Evolutionary conservation across 2,888 invertebrate genomes (phyloP), one percentile per base, ranked within the genome.

Genomic region (Noctuana brunneofusca): DNA sequence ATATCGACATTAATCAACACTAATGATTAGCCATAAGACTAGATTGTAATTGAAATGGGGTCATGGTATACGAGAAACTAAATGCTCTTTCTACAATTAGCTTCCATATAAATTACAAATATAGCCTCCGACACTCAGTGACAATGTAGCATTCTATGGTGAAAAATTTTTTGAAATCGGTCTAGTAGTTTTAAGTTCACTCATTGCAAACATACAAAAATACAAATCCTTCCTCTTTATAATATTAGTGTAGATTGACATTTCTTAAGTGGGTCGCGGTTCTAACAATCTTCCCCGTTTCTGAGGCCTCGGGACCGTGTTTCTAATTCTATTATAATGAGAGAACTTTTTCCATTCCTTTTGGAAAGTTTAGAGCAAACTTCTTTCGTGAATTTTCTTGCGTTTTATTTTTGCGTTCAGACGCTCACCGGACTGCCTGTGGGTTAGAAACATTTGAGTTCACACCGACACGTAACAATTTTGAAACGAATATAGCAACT

Each of bases 321-420:
- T 73, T 79, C 80, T 85, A 86, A 87, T 85, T 81, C 82, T 78
- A 78, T 80, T 84, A 84, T 87, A 87, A 87, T 84, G 86, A 86
- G 83, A 70, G 74, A 88, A 87, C 75, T 88, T 87, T 86, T 81
- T 80, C 81, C 85, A 84, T 87, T 86, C 78, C 80, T 83, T 83
- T 80, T 55, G 9, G 70, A 78, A 76, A 71, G 68, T 73, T 73
- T 67, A 58, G 66, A 64, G 32, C 43, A 58, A 70, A 69, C 63
- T 74, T 69, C 65, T 78, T 79, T 81, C 74, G 73, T 73, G 69
- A 75, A 78, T 75, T 76, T 76, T 75, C 75, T 71, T 70, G 71
- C 71, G 74, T 78, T 78, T 77, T 75, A 71, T 73, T 72, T 69
- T 69, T 68, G 69, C 68, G 66, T 71, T 67, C 41, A 50, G 65